Percentiles rank a stretch among this genome's conserved stretches.
These are phyloP conservation scores for Elaeidobius kamerunicus DNA, from an alignment of 2,888 invertebrate genomes.

Conservation along the genomic window DNA sequence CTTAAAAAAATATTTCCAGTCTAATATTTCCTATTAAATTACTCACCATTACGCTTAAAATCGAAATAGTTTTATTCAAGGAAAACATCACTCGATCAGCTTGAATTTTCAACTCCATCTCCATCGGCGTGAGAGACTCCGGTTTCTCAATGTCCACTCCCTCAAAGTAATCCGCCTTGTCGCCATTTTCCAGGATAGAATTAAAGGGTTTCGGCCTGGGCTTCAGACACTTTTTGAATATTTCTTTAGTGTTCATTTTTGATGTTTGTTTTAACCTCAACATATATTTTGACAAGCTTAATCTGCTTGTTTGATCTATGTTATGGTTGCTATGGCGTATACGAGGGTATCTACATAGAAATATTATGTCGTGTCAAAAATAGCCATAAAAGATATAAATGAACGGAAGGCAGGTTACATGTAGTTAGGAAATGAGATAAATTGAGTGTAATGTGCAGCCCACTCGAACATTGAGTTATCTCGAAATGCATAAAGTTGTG, in stretches of 20 bases:
- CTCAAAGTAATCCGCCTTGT: slow-evolving; percentile 23
- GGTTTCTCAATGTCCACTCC: slow-evolving; percentile 24
- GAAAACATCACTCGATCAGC: slow-evolving; percentile 55
- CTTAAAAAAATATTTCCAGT: no score
- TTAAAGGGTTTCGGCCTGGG: slow-evolving; percentile 25
- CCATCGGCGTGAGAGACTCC: slow-evolving; percentile 31
- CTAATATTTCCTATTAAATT: no score
- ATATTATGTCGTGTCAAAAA: no score
- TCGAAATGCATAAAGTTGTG: no score
- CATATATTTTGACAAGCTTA: no score
- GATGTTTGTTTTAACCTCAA: neutral
- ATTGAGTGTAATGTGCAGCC: no score
- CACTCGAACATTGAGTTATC: no score
- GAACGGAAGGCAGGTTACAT: no score
- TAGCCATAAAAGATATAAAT: no score
- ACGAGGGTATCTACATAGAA: no score
- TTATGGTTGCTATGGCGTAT: neutral
- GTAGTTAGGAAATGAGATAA: no score
- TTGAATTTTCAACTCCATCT: slow-evolving; percentile 56
- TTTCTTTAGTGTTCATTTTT: slow-evolving; percentile 13
- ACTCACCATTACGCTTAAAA: slow-evolving; percentile 49
- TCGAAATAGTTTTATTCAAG: slow-evolving; percentile 52
- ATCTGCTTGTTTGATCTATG: no score
- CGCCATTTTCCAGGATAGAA: slow-evolving; percentile 26
- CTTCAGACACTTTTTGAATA: slow-evolving; percentile 15